Percentiles rank a stretch among this genome's conserved stretches.
These are phyloP conservation scores for Cerceris rybyensis DNA, from an alignment of 2,888 invertebrate species.

Conservation along the genomic window DNA sequence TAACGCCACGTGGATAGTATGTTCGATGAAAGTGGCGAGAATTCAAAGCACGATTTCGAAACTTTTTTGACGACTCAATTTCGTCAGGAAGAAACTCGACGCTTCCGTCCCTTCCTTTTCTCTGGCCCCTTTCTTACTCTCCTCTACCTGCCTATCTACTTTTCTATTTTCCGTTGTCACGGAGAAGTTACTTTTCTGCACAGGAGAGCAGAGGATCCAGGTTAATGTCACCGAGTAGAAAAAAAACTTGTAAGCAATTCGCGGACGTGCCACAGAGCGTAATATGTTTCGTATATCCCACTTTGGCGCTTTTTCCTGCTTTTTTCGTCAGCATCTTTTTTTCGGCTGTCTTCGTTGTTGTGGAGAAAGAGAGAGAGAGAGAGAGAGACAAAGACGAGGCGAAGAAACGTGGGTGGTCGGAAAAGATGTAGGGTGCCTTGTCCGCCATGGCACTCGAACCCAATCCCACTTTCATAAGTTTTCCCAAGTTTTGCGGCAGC, in stretches of 20 bases:
- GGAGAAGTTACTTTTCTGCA: background rate
- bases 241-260: constrained; percentile 72
- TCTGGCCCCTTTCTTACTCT: background rate
- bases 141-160: background rate
- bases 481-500: constrained; percentile 73
- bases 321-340: constrained; percentile 27
- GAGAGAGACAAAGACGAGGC: constrained; percentile 16
- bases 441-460: constrained; percentile 65
- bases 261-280: constrained; percentile 73
- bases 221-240: constrained; percentile 59
- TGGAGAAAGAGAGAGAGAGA: constrained; percentile 32
- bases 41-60: constrained; percentile 75
- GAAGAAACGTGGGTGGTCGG: background rate
- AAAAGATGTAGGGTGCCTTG: constrained; percentile 44
- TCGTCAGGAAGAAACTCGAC: constrained; percentile 51
- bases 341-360: constrained; percentile 23
- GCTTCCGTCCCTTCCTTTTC: constrained; percentile 14
- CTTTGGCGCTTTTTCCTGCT: constrained; percentile 39
- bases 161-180: constrained; percentile 22
- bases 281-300: constrained; percentile 76
- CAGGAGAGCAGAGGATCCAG: constrained; percentile 48
- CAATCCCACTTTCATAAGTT: constrained; percentile 79
- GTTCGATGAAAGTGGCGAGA: constrained; percentile 37
- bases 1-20: constrained; percentile 47
- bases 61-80: constrained; percentile 79